A percentile compares a stretch with the other conserved stretches of the same genome.
Evolutionary conservation across 2,797 vertebrate species (phyloP).

Genomic region (Masticophis lateralis): DNA sequence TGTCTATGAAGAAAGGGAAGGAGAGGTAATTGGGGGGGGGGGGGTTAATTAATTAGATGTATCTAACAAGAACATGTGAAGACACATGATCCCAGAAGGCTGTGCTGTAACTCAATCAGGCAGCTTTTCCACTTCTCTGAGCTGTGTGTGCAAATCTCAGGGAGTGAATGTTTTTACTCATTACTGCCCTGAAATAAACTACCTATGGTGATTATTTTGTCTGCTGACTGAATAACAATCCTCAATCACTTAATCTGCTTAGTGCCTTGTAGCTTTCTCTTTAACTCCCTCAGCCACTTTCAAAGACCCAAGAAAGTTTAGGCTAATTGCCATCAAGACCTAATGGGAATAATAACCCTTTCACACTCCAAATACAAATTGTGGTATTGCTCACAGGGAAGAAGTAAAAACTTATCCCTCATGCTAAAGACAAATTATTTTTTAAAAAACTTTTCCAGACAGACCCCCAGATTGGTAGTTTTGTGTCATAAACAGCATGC

Average conservation of each 20-base stretch:
- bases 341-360: constrained; percentile 61
- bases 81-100: constrained; percentile 31
- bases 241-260: constrained; percentile 76
- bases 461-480: background rate
- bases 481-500: background rate
- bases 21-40: background rate
- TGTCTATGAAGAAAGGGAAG: background rate
- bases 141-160: constrained; percentile 31
- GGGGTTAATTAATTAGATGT: constrained; percentile 9
- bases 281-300: constrained; percentile 62
- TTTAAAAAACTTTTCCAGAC: background rate
- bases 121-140: background rate
- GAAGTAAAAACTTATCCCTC: background rate
- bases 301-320: constrained; percentile 63
- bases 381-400: constrained; percentile 31
- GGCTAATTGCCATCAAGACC: constrained; percentile 55
- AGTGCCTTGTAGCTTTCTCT: constrained; percentile 66
- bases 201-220: constrained; percentile 76
- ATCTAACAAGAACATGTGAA: constrained; percentile 40
- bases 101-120: constrained; percentile 13
- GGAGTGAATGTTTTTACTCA: constrained; percentile 48
- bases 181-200: constrained; percentile 69
- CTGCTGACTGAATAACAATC: constrained; percentile 73
- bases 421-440: background rate
- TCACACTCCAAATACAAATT: constrained; percentile 51